Percentiles rank a stretch among this genome's conserved stretches.
Evolutionary conservation across 2,797 vertebrate species (phyloP).

Genomic region (Bradypus variegatus): DNA sequence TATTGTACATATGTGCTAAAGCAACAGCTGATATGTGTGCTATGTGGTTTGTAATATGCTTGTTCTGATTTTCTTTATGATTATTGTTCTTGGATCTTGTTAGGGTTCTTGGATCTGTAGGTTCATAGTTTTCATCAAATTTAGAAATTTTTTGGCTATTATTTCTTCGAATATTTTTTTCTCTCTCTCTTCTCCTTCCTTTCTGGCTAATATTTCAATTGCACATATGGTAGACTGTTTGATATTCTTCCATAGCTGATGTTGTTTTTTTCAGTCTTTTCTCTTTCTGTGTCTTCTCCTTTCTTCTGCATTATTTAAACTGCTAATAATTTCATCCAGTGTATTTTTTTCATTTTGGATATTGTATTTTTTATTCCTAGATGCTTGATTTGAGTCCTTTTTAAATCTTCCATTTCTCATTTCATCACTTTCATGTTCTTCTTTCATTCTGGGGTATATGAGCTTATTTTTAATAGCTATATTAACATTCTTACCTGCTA

Average conservation of each 20-base stretch:
- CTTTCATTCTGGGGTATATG: not conserved
- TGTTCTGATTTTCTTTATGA: too few species aligned
- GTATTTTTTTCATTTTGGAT: not conserved
- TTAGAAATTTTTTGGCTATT: not conserved
- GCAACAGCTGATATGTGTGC: not conserved
- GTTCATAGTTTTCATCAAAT: too few species aligned
- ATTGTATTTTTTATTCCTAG: not conserved
- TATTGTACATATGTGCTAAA: not conserved
- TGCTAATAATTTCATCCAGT: not conserved
- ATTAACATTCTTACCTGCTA: not conserved
- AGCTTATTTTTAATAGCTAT: not conserved
- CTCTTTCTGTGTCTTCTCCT: not conserved
- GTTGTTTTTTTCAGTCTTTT: not conserved
- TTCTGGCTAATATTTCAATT: not conserved
- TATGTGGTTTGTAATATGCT: too few species aligned
- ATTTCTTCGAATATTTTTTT: not conserved
- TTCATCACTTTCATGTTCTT: not conserved
- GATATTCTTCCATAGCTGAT: not conserved
- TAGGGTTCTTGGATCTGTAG: too few species aligned
- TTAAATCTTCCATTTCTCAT: not conserved
- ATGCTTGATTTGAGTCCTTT: not conserved
- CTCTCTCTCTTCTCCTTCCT: not conserved
- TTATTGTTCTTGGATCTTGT: too few species aligned
- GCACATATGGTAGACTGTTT: not conserved
- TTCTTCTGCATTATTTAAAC: not conserved